A percentile compares a stretch with the other conserved stretches of the same genome.
Evolutionary conservation across 1,140 invertebrate genomes (phyloP).

Genomic region (Drosophila simulans): DNA sequence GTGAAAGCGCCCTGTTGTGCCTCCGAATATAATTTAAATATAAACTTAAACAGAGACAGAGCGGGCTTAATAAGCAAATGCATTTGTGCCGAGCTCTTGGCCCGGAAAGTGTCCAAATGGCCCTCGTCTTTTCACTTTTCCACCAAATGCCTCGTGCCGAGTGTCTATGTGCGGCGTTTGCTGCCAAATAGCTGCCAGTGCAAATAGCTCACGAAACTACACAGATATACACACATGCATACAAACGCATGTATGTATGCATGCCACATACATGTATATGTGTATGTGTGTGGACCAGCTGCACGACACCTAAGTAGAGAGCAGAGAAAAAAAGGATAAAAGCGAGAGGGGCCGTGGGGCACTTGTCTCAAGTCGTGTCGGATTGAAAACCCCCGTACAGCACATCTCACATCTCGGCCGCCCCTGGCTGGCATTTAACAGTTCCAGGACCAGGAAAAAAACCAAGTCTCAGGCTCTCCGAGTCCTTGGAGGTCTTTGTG

Average conservation of each 20-base stretch:
- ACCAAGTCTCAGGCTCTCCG: constrained; percentile 19
- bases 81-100: constrained; percentile 62
- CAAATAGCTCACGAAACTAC: constrained; percentile 59
- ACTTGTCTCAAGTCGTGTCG: constrained; percentile 41
- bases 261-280: constrained; percentile 2
- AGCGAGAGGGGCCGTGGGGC: constrained; percentile 17
- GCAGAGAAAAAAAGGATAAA: constrained; percentile 29
- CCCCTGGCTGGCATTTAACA: constrained; percentile 62
- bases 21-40: constrained; percentile 60
- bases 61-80: constrained; percentile 68
- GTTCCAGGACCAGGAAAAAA: constrained; percentile 21
- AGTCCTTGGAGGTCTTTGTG: constrained; percentile 43
- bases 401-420: neutral
- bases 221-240: constrained; percentile 4
- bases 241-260: neutral
- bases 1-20: constrained; percentile 18
- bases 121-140: constrained; percentile 4
- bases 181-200: constrained; percentile 57
- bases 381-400: constrained; percentile 1
- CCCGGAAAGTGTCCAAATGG: constrained; percentile 46
- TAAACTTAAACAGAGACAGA: constrained; percentile 34
- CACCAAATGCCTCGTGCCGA: neutral
- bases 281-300: constrained; percentile 10
- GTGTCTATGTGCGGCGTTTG: constrained; percentile 46
- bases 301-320: constrained; percentile 61